A percentile compares a stretch with the other conserved stretches of the same genome.
Conservation (phyloP, 2,888 invertebrate species). For the Neoaliturus tenellus region DNA sequence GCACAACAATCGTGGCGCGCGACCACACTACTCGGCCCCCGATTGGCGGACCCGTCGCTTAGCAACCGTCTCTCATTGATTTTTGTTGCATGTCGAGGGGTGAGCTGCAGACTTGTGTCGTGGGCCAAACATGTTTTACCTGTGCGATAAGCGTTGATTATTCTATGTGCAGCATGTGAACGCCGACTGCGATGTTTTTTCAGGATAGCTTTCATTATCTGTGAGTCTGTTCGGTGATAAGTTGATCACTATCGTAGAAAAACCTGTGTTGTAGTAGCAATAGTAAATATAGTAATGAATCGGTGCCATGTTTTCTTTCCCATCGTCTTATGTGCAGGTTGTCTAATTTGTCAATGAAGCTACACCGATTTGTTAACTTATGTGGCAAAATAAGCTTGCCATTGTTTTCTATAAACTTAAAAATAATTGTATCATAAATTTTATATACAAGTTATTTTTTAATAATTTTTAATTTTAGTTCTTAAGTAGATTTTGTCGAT, state of each 20-base stretch:
- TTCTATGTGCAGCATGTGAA: slow-evolving; percentile 45
- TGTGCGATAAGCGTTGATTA: slow-evolving; percentile 38
- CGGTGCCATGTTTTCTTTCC: slow-evolving; percentile 5
- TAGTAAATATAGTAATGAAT: background rate
- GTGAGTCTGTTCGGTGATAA: background rate
- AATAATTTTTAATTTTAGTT: no score
- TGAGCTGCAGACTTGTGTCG: slow-evolving; percentile 50
- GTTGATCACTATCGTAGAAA: background rate
- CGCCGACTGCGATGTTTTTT: background rate
- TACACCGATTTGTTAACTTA: no score
- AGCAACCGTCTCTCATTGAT: slow-evolving; percentile 56
- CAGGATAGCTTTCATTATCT: background rate
- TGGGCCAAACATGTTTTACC: slow-evolving; percentile 34
- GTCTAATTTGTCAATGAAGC: no score
- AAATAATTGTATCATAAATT: no score
- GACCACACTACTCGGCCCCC: slow-evolving; percentile 16
- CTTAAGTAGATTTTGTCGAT: no score
- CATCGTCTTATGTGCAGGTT: background rate
- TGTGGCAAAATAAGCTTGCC: no score
- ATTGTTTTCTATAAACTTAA: no score
- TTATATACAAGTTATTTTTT: no score
- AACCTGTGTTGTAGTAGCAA: background rate
- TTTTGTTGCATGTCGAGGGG: slow-evolving; percentile 56
- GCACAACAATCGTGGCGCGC: slow-evolving; percentile 48
- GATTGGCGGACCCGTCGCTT: slow-evolving; percentile 52